Evolutionary conservation across 2,888 invertebrate species (phyloP).

Genomic region (Rhingia campestris): DNA sequence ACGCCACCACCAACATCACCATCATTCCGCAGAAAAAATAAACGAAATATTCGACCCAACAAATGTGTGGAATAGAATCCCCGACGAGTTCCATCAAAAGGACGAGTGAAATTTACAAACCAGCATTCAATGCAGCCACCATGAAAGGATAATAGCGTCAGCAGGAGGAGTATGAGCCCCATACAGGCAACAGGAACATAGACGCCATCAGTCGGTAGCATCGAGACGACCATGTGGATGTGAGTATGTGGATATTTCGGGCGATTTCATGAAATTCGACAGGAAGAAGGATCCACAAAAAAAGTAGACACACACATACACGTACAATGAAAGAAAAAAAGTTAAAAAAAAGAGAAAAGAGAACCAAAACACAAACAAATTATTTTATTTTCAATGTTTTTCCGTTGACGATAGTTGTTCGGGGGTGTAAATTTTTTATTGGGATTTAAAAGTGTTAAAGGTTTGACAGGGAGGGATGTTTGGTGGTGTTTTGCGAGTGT

Average conservation of each 20-base stretch:
- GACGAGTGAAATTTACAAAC: constrained; percentile 68
- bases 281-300: constrained; percentile 52
- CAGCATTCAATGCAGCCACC: constrained; percentile 71
- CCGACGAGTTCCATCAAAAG: constrained; percentile 65
- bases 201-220: constrained; percentile 20
- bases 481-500: neutral
- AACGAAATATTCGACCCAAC: neutral
- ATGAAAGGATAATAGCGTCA: constrained; percentile 73
- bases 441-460: constrained; percentile 72
- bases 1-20: constrained; percentile 72
- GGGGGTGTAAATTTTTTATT: constrained; percentile 70
- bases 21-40: constrained; percentile 39
- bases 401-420: constrained; percentile 58
- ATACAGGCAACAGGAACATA: constrained; percentile 43
- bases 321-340: neutral
- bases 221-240: constrained; percentile 16
- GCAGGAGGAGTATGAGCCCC: constrained; percentile 28
- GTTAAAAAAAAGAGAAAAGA: constrained; percentile 34
- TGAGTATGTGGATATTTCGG: constrained; percentile 54
- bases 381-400: constrained; percentile 73
- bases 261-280: constrained; percentile 66
- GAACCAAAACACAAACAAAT: constrained; percentile 69
- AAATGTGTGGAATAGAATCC: constrained; percentile 48
- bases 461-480: constrained; percentile 11
- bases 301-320: constrained; percentile 31